Percentiles rank a stretch among this genome's conserved stretches.
These are phyloP conservation scores for Liolophura sinensis DNA, from an alignment of 1,140 invertebrate species.

Conservation along the genomic window DNA sequence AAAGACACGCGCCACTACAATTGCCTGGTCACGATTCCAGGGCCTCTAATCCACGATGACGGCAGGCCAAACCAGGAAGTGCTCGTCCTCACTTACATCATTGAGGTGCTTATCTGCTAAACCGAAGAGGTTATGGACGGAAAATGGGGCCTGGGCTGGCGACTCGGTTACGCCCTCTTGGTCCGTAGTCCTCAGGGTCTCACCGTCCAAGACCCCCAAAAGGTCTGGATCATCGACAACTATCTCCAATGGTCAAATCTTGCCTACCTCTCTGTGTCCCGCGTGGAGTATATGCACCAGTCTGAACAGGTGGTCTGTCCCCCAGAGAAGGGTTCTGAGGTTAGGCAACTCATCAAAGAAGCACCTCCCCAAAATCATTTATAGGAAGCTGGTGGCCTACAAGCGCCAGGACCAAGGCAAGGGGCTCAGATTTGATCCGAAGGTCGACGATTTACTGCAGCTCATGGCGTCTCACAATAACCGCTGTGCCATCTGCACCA, in stretches of 20 bases:
- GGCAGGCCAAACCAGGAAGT: background rate
- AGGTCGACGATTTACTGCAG: too few species aligned
- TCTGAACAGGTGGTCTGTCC: too few species aligned
- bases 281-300: too few species aligned
- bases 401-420: too few species aligned
- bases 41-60: background rate
- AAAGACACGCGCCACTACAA: constrained; percentile 6
- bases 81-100: constrained; percentile 11
- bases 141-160: constrained; percentile 7
- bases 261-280: background rate
- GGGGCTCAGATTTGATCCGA: too few species aligned
- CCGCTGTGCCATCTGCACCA: too few species aligned
- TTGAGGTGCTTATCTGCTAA: constrained; percentile 3
- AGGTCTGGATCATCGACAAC: constrained; percentile 20
- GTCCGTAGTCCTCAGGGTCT: constrained; percentile 11
- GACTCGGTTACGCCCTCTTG: constrained; percentile 10
- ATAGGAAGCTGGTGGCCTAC: too few species aligned
- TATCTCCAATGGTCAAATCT: constrained; percentile 16
- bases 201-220: constrained; percentile 9
- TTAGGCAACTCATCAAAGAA: too few species aligned
- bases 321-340: too few species aligned
- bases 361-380: too few species aligned
- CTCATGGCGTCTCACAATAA: too few species aligned
- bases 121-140: background rate
- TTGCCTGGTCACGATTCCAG: constrained; percentile 1